Evolutionary conservation across 2,797 vertebrate genomes (phyloP).

Genomic region (Benthosema pterotum): DNA sequence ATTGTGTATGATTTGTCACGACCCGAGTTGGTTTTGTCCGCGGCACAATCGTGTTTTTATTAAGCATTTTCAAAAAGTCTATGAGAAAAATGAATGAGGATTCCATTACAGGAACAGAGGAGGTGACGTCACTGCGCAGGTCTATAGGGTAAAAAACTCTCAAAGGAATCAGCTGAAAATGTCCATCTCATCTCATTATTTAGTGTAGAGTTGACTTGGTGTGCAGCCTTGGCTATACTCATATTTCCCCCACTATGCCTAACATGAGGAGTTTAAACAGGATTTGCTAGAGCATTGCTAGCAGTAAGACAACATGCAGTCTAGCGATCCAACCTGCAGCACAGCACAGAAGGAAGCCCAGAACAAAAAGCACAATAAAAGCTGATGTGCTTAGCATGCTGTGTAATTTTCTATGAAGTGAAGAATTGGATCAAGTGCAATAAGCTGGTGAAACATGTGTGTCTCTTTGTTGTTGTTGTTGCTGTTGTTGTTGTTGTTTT

Average conservation of each 20-base stretch:
- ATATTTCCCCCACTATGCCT: conserved; percentile 11
- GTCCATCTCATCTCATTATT: conserved; percentile 2
- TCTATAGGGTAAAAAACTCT: neutral
- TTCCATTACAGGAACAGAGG: no score
- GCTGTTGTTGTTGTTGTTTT: neutral
- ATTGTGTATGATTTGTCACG: no score
- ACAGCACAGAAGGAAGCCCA: conserved; percentile 18
- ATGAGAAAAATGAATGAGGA: no score
- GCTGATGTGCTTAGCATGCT: conserved; percentile 37
- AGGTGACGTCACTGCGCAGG: no score
- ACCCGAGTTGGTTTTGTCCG: no score
- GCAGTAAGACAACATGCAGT: conserved; percentile 31
- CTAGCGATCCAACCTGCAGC: conserved; percentile 34
- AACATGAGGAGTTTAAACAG: conserved; percentile 25
- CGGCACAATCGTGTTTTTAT: no score
- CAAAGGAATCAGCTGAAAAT: neutral
- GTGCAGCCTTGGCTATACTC: conserved; percentile 2
- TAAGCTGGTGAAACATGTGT: neutral
- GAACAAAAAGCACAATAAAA: conserved; percentile 21
- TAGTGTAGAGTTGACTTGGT: neutral
- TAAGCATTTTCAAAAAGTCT: no score
- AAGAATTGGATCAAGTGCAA: conserved; percentile 44
- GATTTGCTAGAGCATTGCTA: conserved; percentile 29
- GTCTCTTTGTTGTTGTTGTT: neutral
- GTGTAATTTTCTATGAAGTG: conserved; percentile 48